A percentile compares a stretch with the other conserved stretches of the same genome.
Conservation (phyloP, 2,888 invertebrate species). For the Melanostoma scalare region DNA sequence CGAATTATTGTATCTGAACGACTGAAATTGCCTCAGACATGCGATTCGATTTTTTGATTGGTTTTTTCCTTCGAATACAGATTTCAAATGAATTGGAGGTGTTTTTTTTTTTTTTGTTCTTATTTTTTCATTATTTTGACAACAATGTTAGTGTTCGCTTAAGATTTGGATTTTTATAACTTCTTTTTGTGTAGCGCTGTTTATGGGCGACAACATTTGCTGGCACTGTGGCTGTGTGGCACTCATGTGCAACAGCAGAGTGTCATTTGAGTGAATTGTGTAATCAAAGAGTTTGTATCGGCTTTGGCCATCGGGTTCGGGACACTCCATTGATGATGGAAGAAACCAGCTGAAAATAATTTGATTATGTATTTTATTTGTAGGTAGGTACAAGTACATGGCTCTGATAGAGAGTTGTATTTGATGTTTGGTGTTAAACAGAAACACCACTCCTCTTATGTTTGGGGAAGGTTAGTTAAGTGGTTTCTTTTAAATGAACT, state of each 20-base stretch:
- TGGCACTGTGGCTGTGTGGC: neutral
- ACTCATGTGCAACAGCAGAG: constrained; percentile 55
- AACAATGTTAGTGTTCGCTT: constrained; percentile 30
- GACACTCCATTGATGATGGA: constrained; percentile 1
- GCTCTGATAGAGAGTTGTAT: too few relatives aligned
- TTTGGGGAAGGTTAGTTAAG: too few relatives aligned
- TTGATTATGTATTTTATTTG: constrained; percentile 33
- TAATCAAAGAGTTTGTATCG: constrained; percentile 44
- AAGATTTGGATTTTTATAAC: constrained; percentile 24
- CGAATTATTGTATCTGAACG: constrained; percentile 71
- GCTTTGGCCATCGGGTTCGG: neutral
- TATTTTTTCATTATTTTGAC: constrained; percentile 5
- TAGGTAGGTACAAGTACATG: too few relatives aligned
- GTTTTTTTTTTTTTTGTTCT: constrained; percentile 12
- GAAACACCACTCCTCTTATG: too few relatives aligned
- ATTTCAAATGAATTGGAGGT: constrained; percentile 60
- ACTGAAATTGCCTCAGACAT: constrained; percentile 70
- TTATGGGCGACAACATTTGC: constrained; percentile 67
- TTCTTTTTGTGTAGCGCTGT: constrained; percentile 41
- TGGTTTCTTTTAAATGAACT: too few relatives aligned
- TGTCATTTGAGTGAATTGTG: constrained; percentile 63
- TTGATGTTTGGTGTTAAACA: too few relatives aligned
- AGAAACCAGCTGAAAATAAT: constrained; percentile 36
- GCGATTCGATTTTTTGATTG: constrained; percentile 70
- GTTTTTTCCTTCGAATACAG: constrained; percentile 62